These are phyloP conservation scores for Drosophila elegans DNA, from an alignment of 1,140 invertebrate species.

Conservation along the genomic window DNA sequence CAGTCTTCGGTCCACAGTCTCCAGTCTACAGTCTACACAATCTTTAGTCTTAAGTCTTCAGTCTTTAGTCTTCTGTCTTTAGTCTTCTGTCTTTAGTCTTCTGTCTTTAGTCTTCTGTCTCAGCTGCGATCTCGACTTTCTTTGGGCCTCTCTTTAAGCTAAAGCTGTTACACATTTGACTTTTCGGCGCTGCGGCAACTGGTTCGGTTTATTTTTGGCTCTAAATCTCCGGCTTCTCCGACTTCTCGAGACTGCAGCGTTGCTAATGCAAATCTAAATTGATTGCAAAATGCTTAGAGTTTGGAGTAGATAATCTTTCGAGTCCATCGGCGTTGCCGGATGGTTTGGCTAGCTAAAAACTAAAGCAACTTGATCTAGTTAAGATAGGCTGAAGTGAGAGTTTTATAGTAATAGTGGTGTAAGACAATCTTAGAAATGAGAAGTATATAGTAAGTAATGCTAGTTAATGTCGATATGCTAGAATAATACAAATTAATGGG, in stretches of 20 bases:
- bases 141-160: constrained; percentile 25
- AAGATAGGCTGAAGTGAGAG: neutral
- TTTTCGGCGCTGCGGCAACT: constrained; percentile 43
- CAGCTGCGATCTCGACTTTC: constrained; percentile 44
- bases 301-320: constrained; percentile 50
- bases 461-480: no score
- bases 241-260: constrained; percentile 44
- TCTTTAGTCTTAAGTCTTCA: constrained; percentile 14
- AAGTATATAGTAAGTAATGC: neutral
- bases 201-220: constrained; percentile 54
- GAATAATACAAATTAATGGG: no score
- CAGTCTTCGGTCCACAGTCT: constrained; percentile 22
- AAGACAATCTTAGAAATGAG: no score
- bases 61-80: constrained; percentile 10
- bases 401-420: neutral
- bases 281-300: constrained; percentile 76
- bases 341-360: neutral
- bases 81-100: constrained; percentile 15
- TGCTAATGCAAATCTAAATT: constrained; percentile 78
- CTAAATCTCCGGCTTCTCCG: constrained; percentile 8
- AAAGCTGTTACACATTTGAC: constrained; percentile 51
- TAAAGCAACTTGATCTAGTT: neutral
- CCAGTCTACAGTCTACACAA: constrained; percentile 15
- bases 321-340: constrained; percentile 50
- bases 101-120: constrained; percentile 7